Percentiles rank a stretch among this genome's conserved stretches.
Evolutionary conservation across 2,797 vertebrate species (phyloP).

Genomic region (Myripristis jacobus): DNA sequence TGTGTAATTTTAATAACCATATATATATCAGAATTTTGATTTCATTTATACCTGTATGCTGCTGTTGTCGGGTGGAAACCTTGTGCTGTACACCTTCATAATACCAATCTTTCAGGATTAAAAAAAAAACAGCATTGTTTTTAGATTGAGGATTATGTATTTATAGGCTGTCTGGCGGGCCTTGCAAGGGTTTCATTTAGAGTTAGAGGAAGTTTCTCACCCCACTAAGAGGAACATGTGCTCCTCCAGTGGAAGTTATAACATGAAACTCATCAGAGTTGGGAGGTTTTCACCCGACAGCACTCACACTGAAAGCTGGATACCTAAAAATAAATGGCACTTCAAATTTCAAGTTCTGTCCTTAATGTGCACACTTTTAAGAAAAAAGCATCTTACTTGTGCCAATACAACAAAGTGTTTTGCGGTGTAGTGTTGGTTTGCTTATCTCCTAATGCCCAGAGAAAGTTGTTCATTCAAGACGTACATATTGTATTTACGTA

Average conservation of each 20-base stretch:
- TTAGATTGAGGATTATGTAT: no score
- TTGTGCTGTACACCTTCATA: no score
- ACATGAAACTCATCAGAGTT: background rate
- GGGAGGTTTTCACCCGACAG: background rate
- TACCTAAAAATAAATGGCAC: background rate
- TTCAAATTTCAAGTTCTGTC: conserved; percentile 35
- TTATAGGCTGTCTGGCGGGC: no score
- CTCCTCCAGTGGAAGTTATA: conserved; percentile 7
- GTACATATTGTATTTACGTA: conserved; percentile 26
- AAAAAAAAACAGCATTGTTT: no score
- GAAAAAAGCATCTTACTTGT: conserved; percentile 70
- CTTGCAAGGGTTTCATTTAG: no score
- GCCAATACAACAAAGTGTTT: conserved; percentile 74
- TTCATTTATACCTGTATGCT: conserved; percentile 27
- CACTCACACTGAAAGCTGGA: background rate
- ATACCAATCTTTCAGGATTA: no score
- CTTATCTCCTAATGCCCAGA: conserved; percentile 1
- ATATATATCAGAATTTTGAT: conserved; percentile 42
- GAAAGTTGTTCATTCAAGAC: conserved; percentile 43
- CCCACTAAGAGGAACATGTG: no score
- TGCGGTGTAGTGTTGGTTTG: conserved; percentile 69
- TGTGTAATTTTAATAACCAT: conserved; percentile 41
- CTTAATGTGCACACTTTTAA: conserved; percentile 64
- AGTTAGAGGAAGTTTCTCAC: no score
- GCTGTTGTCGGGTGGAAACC: conserved; percentile 11